Evolutionary conservation across 2,888 invertebrate species (phyloP), one percentile per base, ranked within the genome.

Genomic region (Catocala sponsa): DNA sequence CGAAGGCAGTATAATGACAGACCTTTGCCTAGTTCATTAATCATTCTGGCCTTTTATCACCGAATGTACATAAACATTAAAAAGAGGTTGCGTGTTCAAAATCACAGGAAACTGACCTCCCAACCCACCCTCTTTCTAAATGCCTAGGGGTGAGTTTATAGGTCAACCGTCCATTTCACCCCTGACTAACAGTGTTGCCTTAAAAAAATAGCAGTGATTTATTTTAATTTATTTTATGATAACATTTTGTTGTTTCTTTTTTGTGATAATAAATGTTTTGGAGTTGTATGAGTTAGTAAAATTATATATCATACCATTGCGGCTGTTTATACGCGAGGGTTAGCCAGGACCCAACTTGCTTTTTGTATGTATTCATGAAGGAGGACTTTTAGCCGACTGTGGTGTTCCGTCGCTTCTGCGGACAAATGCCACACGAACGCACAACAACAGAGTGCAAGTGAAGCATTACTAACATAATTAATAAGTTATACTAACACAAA

Each of bases 71-170:
- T 35, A 65, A 63, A 66, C 49, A 55, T 44, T 49, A n/a, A 50
- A 55, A 57, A 49, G 15, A 11, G 47, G 47, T 79, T 52, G 77
- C 77, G 77, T 77, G 77, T 68, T 70, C 6, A 9, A 69, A 74
- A 77, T 74, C 65, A 74, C 67, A 59, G 71, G 57, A 63, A 65
- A 65, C 52, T 59, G 59, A 65, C 65, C 76, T 38, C 50, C 62
- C 54, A 42, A 44, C 67, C 49, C 35, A 5, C 50, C 51, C 53
- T 42, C 47, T 42, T 50, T 50, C 49, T 46, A 64, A 59, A 57
- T 46, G 41, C 1, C 52, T 51, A 32, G 38, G 51, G 59, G 64
- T 49, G 57, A 25, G n/a, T 66, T 68, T 68, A 33, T 70, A 71
- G 74, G 76, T 67, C 76, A 61, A 59, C 52, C 43, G 33, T 51